Conservation (phyloP, 1,140 invertebrate genomes). For the Ladona fulva region DNA sequence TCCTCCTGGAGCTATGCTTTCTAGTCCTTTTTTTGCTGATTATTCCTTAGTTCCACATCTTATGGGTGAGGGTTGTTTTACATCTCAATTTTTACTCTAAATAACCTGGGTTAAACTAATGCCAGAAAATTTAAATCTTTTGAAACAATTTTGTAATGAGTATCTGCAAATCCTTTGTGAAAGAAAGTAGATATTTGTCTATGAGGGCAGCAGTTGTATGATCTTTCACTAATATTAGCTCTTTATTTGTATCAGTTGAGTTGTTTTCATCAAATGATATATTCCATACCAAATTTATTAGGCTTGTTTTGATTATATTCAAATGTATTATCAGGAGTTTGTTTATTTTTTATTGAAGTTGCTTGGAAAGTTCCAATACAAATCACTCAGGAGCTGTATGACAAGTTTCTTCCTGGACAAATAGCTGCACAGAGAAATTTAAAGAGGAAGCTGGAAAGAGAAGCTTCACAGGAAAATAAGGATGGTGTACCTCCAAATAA, state of each 20-base stretch:
- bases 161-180: neutral
- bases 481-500: neutral
- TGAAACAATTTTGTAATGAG: neutral
- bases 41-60: conserved; percentile 74
- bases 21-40: conserved; percentile 75
- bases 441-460: neutral
- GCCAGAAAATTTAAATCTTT: neutral
- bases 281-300: no score
- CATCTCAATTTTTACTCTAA: neutral
- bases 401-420: neutral
- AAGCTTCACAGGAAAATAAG: neutral
- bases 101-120: neutral
- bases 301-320: conserved; percentile 9
- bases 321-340: conserved; percentile 14
- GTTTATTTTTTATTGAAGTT: conserved; percentile 45
- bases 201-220: neutral
- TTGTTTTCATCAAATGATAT: no score
- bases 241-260: no score
- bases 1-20: conserved; percentile 12
- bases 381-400: conserved; percentile 61
- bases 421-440: neutral
- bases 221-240: no score
- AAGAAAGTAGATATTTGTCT: neutral
- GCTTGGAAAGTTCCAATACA: conserved; percentile 88
- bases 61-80: conserved; percentile 62